These are phyloP conservation scores for Ispidina picta DNA, from an alignment of 2,797 vertebrate species.

Conservation along the genomic window DNA sequence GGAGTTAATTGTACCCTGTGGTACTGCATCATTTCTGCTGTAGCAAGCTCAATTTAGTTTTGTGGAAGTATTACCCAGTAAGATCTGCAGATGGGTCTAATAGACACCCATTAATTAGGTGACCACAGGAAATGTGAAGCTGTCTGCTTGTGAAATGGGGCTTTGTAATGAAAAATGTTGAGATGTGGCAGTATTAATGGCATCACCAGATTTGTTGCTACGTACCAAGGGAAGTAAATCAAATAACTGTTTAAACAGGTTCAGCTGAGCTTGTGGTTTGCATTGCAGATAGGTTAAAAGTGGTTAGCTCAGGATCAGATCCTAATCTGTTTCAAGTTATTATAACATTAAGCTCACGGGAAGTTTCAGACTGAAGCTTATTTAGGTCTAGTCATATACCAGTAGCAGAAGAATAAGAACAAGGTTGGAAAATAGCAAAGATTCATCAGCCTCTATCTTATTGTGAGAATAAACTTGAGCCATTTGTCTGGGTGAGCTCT, in stretches of 20 bases:
- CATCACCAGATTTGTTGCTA: neutral
- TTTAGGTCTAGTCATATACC: neutral
- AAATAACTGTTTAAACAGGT: constrained; percentile 23
- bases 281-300: neutral
- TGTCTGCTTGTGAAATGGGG: constrained; percentile 47
- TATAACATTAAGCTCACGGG: neutral
- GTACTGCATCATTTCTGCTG: constrained; percentile 79
- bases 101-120: constrained; percentile 82
- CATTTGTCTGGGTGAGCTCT: neutral
- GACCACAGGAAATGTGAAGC: constrained; percentile 62
- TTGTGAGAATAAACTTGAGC: too few relatives aligned
- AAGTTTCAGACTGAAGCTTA: neutral
- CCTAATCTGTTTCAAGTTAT: neutral
- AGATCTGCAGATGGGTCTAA: constrained; percentile 79
- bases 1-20: constrained; percentile 78
- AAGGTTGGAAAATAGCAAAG: neutral
- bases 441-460: neutral
- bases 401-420: neutral
- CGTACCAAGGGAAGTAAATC: constrained; percentile 60
- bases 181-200: constrained; percentile 53
- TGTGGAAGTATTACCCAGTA: constrained; percentile 70
- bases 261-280: constrained; percentile 40
- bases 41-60: constrained; percentile 77
- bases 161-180: constrained; percentile 69
- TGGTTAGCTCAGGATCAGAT: neutral